Conservation (phyloP, 2,113 vertebrate genomes). For the Aspiorhynchus laticeps region DNA sequence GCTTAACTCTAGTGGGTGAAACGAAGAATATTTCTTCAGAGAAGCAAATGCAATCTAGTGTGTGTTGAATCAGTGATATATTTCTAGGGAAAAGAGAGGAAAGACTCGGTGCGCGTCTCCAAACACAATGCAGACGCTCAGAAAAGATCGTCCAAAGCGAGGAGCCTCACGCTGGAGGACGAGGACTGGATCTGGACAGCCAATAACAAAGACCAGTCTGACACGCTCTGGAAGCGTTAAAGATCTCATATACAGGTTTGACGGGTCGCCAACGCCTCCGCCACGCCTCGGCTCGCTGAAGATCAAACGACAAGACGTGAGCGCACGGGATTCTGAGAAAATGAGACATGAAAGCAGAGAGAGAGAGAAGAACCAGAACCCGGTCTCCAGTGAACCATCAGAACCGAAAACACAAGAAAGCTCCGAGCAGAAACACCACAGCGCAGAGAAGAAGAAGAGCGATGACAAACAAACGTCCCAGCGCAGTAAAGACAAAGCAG, state of each 20-base stretch:
- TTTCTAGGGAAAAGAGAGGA: conserved; percentile 50
- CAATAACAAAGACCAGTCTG: conserved; percentile 56
- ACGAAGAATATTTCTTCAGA: background rate
- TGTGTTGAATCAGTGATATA: conserved; percentile 46
- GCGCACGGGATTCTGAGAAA: background rate
- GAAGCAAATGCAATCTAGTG: background rate
- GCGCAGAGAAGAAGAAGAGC: background rate
- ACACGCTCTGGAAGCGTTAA: conserved; percentile 66
- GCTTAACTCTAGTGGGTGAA: background rate
- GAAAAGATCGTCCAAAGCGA: conserved; percentile 17
- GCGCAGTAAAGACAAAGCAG: background rate
- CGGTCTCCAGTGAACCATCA: background rate
- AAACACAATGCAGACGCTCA: background rate
- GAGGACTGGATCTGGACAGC: conserved; percentile 40
- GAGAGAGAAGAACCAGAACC: background rate
- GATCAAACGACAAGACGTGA: background rate
- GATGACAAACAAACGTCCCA: background rate
- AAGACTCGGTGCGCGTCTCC: background rate
- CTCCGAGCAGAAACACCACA: background rate
- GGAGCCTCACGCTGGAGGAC: conserved; percentile 45
- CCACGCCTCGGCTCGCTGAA: background rate
- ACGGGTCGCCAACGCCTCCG: background rate
- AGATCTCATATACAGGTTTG: conserved; percentile 71
- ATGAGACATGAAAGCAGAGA: background rate
- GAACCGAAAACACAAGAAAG: background rate